phyloP scores from a whole-genome alignment of 2,888 invertebrate species.

The Cryptophagus acutangulus region DNA sequence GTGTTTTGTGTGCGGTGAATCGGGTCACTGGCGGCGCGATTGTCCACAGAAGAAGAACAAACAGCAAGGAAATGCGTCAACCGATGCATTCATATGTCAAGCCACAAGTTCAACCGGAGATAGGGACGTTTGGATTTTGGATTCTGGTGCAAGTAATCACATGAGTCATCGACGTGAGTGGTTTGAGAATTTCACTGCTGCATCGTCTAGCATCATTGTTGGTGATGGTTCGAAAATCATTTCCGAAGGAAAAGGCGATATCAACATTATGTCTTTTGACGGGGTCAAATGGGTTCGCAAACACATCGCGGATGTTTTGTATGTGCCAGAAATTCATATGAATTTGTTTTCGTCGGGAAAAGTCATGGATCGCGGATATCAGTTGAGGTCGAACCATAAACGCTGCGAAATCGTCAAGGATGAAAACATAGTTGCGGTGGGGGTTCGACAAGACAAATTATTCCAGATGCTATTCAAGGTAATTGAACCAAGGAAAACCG shows the following conservation, averaged over 20 bases:
- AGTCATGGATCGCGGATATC: constrained; percentile 2
- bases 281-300: constrained; percentile 9
- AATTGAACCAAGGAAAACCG: no score
- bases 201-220: constrained; percentile 10
- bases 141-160: constrained; percentile 11
- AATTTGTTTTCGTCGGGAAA: constrained; percentile 6
- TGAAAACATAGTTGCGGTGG: constrained; percentile 7
- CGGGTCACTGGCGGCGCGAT: constrained; percentile 4
- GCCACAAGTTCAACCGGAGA: background rate
- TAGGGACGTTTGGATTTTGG: constrained; percentile 6
- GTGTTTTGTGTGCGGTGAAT: constrained; percentile 12
- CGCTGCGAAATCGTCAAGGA: constrained; percentile 4
- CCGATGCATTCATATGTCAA: constrained; percentile 8
- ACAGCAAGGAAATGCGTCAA: no score
- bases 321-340: background rate
- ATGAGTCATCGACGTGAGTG: constrained; percentile 8
- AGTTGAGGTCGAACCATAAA: no score
- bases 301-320: constrained; percentile 6
- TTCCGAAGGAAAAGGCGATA: constrained; percentile 7
- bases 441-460: background rate
- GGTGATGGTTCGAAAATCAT: constrained; percentile 9
- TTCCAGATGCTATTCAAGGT: no score
- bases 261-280: constrained; percentile 5
- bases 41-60: constrained; percentile 4
- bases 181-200: constrained; percentile 3